Evolutionary conservation across 1,140 invertebrate genomes (phyloP), one percentile per base, ranked within the genome.

Genomic region (Danaus melanippus): DNA sequence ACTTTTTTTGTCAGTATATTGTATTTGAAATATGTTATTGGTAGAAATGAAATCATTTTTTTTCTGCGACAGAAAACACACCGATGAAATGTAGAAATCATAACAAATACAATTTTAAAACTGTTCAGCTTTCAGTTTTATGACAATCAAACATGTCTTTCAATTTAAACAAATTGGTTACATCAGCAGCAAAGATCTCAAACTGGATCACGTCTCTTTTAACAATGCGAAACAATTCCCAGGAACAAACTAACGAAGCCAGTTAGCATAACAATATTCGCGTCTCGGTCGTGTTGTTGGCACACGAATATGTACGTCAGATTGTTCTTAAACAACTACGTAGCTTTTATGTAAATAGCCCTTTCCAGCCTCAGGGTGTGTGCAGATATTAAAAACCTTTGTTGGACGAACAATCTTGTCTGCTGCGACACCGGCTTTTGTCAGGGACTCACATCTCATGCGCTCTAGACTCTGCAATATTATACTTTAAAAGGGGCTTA

Each of bases 181-280:
- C 62, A 61, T 64, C 53, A 60, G 57, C 58, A 51, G 47, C 52
- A 53, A 62, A 78, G 73, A 83, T 81, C 74, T 65, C 74, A 62
- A 69, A 66, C 58, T 67, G 68, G 74, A 76, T 80, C 69, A 69
- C 74, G 72, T 74, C 67, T 69, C 70, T 79, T 74, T 79, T 73
- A 76, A 79, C 81, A 80, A 82, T 70, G 70, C 69, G 69, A 78
- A 82, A 76, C 76, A 76, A 78, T 83, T 85, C 77, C 74, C 67
- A 69, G 71, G 73, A 78, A 80, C 78, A 79, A 82, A 76, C 76
- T 85, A 85, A 85, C 82, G 82, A 85, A 79, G 77, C 66, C 79
- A 78, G 77, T 84, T 85, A 82, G 77, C 79, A 79, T 85, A 85
- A 82, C 77, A 84, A 85, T 85, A 84, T 85, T 83, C 79, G 68